Evolutionary conservation across 2,113 vertebrate species (phyloP), one percentile per base, ranked within the genome.

Genomic region (Eleginops maclovinus): DNA sequence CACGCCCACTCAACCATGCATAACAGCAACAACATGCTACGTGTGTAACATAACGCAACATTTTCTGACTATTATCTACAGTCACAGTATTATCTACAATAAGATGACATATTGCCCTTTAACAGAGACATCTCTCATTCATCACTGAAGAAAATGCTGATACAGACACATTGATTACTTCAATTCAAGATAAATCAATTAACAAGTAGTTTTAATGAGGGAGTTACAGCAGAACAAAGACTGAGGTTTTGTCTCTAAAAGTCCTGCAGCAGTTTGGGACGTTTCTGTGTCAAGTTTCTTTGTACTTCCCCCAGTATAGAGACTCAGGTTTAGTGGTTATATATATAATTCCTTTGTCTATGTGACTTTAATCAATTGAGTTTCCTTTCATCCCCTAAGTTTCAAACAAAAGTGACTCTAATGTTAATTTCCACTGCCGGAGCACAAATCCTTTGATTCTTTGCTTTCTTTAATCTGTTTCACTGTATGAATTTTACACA

Each of bases 351-450:
- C 75, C 70, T 60, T 74, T 77, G 77, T 77, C 77, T 77, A 51
- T 77, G 55, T 46, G 80, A 78, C 79, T 88, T 79, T 75, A 64
- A 59, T 54, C 1, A 41, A 77, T 63, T 82, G 65, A 77, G 61
- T 78, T 88, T 85, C 78, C 83, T 92, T 91, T 92, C 67, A 90
- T 89, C 86, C 49, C 14, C 22, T 47, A 73, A 58, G 64, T 86
- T 89, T 87, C 76, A 81, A 84, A 86, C 68, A 68, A 83, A 82
- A 82, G 75, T 79, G 72, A 80, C 68, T 82, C 73, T 84, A 72
- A 83, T 71, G 58, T 75, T 73, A 22, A 43, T 70, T 79, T 68
- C 54, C 31, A 51, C 68, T 72, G 62, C 77, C 77, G 78, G 51
- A 49, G 49, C 55, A 17, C 22, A 36, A 81, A 75, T 65, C 36